phyloP scores from a whole-genome alignment of 2,797 vertebrate species.

The Gymnothorax javanicus region DNA sequence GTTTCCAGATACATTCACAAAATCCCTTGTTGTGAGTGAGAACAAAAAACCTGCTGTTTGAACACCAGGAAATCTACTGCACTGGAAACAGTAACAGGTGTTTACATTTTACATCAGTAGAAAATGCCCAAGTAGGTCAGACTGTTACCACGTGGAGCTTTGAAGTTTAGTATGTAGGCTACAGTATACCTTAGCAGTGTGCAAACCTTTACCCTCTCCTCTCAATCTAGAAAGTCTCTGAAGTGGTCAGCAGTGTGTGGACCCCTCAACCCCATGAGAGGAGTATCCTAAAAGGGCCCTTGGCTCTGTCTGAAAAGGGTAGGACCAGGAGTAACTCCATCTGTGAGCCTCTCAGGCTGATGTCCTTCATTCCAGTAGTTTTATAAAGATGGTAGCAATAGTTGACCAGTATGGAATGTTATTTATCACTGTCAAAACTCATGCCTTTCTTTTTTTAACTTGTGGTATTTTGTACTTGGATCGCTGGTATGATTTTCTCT shows the following conservation, averaged over 20 bases:
- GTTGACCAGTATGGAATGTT: conserved; percentile 41
- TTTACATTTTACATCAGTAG: not conserved
- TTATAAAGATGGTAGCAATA: conserved; percentile 32
- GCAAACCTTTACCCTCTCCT: no score
- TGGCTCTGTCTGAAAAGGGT: conserved; percentile 17
- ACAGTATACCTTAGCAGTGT: not conserved
- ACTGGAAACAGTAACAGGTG: not conserved
- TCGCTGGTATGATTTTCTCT: conserved; percentile 6
- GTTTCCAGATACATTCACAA: not conserved
- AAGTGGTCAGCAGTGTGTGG: no score
- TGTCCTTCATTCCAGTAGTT: conserved; percentile 40
- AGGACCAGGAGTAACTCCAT: not conserved
- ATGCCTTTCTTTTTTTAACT: conserved; percentile 24
- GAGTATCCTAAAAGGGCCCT: not conserved
- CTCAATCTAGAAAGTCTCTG: not conserved
- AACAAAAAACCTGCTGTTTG: not conserved
- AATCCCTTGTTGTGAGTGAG: not conserved
- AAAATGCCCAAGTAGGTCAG: not conserved
- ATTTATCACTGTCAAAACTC: conserved; percentile 37
- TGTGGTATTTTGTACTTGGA: conserved; percentile 39
- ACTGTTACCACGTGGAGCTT: not conserved
- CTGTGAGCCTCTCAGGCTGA: conserved; percentile 11
- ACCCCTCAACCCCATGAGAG: conserved; percentile 25
- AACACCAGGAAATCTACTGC: not conserved
- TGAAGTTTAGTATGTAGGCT: not conserved